phyloP scores from a whole-genome alignment of 2,797 vertebrate species.

The Tragelaphus oryx region DNA sequence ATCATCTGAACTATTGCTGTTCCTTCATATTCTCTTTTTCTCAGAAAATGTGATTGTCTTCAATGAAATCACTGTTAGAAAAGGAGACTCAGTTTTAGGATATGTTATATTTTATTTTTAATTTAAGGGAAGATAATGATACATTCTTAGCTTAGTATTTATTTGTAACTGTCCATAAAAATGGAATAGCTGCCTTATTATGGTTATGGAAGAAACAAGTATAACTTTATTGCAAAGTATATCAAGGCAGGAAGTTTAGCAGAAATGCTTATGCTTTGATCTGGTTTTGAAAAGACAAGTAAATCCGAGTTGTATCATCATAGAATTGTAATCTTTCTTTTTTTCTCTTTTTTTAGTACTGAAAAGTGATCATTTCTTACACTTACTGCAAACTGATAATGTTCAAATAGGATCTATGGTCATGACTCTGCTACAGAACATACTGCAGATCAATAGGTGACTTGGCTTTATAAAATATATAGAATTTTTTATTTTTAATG shows the following conservation, averaged over 20 bases:
- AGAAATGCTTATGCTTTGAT: constrained; percentile 41
- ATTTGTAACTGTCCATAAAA: background rate
- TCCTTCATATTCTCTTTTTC: background rate
- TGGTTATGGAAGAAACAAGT: background rate
- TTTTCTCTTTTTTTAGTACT: constrained; percentile 83
- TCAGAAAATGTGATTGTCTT: background rate
- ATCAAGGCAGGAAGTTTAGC: background rate
- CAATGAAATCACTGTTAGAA: constrained; percentile 22
- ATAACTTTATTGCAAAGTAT: background rate
- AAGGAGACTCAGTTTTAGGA: constrained; percentile 1
- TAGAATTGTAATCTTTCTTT: constrained; percentile 34
- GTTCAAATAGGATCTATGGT: constrained; percentile 82
- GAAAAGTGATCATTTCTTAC: constrained; percentile 87
- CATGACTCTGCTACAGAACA: constrained; percentile 86
- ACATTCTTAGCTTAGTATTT: constrained; percentile 36
- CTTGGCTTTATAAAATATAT: constrained; percentile 47
- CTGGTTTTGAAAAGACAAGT: constrained; percentile 33
- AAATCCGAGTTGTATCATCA: background rate
- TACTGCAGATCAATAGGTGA: constrained; percentile 87
- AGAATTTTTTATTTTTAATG: constrained; percentile 30
- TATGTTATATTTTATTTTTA: constrained; percentile 24
- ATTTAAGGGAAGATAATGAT: background rate
- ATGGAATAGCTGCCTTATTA: constrained; percentile 16
- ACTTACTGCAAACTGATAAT: constrained; percentile 89
- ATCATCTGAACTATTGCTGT: too few species aligned